Conservation (phyloP, 2,797 vertebrate species). For the Hipposideros larvatus region DNA sequence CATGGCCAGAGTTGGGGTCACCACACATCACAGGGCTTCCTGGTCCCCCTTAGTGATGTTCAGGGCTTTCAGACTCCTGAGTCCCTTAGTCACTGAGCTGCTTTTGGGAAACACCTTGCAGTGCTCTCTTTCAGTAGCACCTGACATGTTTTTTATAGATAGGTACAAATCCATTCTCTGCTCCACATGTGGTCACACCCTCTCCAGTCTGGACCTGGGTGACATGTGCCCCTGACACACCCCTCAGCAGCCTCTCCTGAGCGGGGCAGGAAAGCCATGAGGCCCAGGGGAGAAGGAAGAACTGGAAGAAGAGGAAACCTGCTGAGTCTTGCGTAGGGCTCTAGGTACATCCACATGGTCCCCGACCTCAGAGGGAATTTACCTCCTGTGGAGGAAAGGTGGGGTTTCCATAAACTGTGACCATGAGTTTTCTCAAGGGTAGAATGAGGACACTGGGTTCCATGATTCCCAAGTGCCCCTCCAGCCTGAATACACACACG, state of each 20-base stretch:
- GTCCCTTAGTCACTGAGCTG: neutral
- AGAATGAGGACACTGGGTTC: neutral
- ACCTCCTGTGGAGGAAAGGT: neutral
- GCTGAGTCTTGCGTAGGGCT: neutral
- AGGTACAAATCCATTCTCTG: neutral
- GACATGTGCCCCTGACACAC: no score
- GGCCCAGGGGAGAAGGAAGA: neutral
- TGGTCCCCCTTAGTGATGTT: neutral
- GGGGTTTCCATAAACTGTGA: neutral
- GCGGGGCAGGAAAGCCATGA: neutral
- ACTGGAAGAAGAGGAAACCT: neutral
- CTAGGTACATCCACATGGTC: neutral
- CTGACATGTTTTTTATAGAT: neutral
- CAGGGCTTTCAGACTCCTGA: neutral
- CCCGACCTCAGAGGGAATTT: neutral
- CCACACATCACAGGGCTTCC: neutral
- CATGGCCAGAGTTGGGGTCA: neutral
- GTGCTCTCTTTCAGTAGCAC: neutral
- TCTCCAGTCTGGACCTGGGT: neutral
- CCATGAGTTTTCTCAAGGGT: neutral
- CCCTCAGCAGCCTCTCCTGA: no score
- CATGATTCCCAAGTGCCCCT: rapidly evolving
- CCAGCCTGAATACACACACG: rapidly evolving
- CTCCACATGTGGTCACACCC: neutral
- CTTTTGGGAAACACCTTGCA: rapidly evolving